Conservation (phyloP, 2,888 invertebrate species). For the Cephus runcator region DNA sequence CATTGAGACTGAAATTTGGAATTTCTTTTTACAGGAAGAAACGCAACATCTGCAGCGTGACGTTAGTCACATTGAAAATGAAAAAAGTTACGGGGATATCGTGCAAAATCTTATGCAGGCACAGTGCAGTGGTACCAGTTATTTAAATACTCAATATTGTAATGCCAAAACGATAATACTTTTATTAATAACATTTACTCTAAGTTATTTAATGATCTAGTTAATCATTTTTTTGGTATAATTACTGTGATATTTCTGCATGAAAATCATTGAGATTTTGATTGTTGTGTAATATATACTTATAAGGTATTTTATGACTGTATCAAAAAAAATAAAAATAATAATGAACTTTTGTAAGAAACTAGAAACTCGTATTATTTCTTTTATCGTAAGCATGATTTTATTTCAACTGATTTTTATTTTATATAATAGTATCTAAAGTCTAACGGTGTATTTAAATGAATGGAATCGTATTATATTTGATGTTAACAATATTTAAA, state of each 20-base stretch:
- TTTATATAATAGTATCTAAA: slow-evolving; percentile 12
- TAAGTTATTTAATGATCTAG: not conserved
- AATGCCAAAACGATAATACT: not conserved
- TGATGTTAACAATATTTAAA: not conserved
- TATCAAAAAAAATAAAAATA: not conserved
- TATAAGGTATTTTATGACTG: not conserved
- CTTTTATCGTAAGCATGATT: slow-evolving; percentile 9
- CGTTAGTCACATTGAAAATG: slow-evolving; percentile 18
- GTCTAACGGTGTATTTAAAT: slow-evolving; percentile 6
- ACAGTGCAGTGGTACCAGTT: not conserved
- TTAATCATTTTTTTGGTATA: not conserved
- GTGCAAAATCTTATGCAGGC: slow-evolving; percentile 25
- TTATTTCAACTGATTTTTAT: slow-evolving; percentile 12
- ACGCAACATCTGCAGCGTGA: slow-evolving; percentile 41
- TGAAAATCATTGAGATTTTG: not conserved
- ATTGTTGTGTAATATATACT: not conserved
- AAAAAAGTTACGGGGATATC: slow-evolving; percentile 34
- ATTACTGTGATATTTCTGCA: not conserved
- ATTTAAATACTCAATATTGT: not conserved
- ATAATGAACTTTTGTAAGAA: not conserved
- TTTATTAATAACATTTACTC: not conserved
- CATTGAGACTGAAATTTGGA: slow-evolving; percentile 21
- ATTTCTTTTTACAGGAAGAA: slow-evolving; percentile 29
- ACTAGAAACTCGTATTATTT: not conserved
- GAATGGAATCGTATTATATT: slow-evolving; percentile 8